These are phyloP conservation scores for Drosophila mojavensis DNA, from an alignment of 1,140 invertebrate species.

Conservation along the genomic window DNA sequence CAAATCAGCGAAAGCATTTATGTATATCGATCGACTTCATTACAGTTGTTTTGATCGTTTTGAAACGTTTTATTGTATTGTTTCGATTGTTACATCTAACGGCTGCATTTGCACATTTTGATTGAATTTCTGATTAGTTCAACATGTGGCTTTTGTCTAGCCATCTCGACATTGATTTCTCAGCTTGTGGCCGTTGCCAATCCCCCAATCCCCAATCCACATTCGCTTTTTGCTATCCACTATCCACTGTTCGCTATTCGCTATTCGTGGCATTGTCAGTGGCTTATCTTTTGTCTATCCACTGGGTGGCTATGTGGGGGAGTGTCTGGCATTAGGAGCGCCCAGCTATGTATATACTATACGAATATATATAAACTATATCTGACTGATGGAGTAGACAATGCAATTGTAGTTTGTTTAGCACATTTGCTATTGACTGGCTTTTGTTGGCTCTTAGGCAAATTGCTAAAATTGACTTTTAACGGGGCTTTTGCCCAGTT, in stretches of 20 bases:
- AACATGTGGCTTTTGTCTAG: constrained; percentile 69
- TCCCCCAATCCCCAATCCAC: constrained; percentile 13
- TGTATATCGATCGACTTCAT: neutral
- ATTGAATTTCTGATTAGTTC: constrained; percentile 78
- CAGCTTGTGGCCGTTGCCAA: constrained; percentile 54
- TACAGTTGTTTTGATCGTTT: neutral
- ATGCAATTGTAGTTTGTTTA: constrained; percentile 8
- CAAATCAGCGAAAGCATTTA: too few species aligned
- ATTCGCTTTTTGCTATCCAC: neutral
- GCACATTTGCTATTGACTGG: constrained; percentile 2
- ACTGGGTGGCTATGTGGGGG: constrained; percentile 20
- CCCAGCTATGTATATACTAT: constrained; percentile 11
- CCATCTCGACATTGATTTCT: constrained; percentile 65
- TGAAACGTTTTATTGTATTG: constrained; percentile 15
- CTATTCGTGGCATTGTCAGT: constrained; percentile 31
- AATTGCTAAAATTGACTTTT: constrained; percentile 25
- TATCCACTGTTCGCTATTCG: constrained; percentile 30
- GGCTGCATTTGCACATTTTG: constrained; percentile 65
- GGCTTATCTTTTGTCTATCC: constrained; percentile 51
- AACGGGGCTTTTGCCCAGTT: neutral
- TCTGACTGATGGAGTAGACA: neutral
- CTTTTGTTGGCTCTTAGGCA: constrained; percentile 19
- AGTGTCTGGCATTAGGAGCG: constrained; percentile 1
- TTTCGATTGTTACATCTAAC: constrained; percentile 39
- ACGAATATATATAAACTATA: neutral